Evolutionary conservation across 2,888 invertebrate genomes (phyloP), one percentile per base, ranked within the genome.

Genomic region (Mylabris sibirica): DNA sequence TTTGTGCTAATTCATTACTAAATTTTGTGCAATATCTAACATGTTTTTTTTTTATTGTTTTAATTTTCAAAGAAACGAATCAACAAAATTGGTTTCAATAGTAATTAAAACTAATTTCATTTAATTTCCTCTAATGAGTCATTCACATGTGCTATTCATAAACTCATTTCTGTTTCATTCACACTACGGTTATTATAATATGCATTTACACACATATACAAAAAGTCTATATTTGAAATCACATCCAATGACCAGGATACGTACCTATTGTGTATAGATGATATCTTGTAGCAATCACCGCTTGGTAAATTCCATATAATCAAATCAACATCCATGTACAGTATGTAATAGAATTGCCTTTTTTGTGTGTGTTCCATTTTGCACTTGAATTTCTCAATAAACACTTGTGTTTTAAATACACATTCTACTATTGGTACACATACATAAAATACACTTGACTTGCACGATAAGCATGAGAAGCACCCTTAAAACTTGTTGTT

Each of bases 1-100:
- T 71, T 72, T 76, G 74, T 74, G 74, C 74, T 75, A 76, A 76
- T 76, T 71, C 30, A 30, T 38, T 72, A 75, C 76, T 76, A 76
- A 76, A 76, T 59, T n/a, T 41, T 57, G 53, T 64, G 49, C 49
- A 63, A 61, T 26, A 63, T 62, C 66, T 69, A 69, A 69, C 66
- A 62, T n/a, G 59, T 60, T 26, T 67, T 34, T 59, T 67, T 53
- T 59, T 41, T 62, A 11, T 3, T 8, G 30, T 30, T 24, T 24
- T 6, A 22, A 11, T 59, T n/a, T 14, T 11, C 14, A 14, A n/a
- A 41, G 14, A 41, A 35, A 35, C 3, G 2, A 35, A 35, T 38
- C 5, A 44, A n/a, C 44, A 44, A 38, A 38, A 62, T 38, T 57
- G 26, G 57, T 57, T 68, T 49, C 59, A 65, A 44, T 59, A 41